phyloP scores from a whole-genome alignment of 2,888 invertebrate genomes.

The Lasioglossum marginatum region DNA sequence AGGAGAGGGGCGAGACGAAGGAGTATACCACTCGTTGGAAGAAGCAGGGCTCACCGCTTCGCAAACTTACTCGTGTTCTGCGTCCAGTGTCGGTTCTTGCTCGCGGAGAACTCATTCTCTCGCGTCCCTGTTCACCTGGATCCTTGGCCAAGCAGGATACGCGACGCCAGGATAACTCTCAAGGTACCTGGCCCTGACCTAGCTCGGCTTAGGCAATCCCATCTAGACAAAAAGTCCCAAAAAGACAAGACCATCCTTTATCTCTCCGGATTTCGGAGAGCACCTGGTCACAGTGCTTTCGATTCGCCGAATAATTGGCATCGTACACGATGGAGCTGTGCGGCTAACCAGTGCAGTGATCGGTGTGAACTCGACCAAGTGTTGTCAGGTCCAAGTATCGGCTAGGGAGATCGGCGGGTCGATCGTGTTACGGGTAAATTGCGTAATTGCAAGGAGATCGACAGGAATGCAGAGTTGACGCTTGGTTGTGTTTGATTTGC shows the following conservation, averaged over 20 bases:
- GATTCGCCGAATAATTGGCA: neutral
- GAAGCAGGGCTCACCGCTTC: constrained; percentile 60
- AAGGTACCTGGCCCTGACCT: constrained; percentile 52
- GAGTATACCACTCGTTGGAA: constrained; percentile 56
- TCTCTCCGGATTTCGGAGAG: neutral
- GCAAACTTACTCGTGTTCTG: constrained; percentile 66
- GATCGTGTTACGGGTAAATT: neutral
- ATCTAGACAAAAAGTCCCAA: neutral
- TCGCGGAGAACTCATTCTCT: constrained; percentile 11
- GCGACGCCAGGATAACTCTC: constrained; percentile 29
- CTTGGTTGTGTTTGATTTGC: too few relatives aligned
- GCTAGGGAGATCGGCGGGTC: neutral
- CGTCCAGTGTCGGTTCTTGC: constrained; percentile 58
- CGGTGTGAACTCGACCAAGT: neutral
- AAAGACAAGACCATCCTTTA: too few relatives aligned
- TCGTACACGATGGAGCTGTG: neutral
- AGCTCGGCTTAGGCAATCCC: too few relatives aligned
- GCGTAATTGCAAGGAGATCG: constrained; percentile 3
- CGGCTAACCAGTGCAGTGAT: neutral
- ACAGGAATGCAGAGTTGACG: neutral
- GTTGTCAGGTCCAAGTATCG: neutral
- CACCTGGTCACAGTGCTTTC: neutral
- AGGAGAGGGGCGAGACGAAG: neutral
- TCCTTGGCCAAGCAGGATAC: constrained; percentile 18
- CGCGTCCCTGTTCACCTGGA: constrained; percentile 18